Conservation (phyloP, 2,113 vertebrate genomes). For the Antennarius striatus region DNA sequence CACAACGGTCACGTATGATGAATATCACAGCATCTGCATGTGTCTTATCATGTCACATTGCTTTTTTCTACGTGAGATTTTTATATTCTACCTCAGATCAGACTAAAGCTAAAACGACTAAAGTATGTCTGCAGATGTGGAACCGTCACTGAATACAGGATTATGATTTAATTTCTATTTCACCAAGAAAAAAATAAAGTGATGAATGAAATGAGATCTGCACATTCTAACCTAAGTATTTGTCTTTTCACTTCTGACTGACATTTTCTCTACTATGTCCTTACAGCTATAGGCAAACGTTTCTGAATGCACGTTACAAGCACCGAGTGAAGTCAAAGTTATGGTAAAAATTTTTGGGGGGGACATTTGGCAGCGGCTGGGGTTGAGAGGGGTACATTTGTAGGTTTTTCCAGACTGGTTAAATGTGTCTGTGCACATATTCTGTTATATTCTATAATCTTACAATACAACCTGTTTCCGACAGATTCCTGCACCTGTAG, state of each 20-base stretch:
- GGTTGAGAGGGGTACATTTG: constrained; percentile 2
- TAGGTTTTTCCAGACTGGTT: constrained; percentile 11
- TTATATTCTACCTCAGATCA: constrained; percentile 46
- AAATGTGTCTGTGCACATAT: background rate
- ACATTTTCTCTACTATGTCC: constrained; percentile 11
- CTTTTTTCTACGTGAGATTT: constrained; percentile 66
- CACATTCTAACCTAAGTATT: too few species aligned
- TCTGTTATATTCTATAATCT: constrained; percentile 28
- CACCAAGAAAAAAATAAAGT: background rate
- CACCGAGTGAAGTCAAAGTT: constrained; percentile 26
- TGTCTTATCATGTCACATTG: constrained; percentile 64
- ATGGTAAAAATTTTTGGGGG: constrained; percentile 2
- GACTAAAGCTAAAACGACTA: constrained; percentile 53
- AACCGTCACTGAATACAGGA: constrained; percentile 1
- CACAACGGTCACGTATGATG: background rate
- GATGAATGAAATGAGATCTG: too few species aligned
- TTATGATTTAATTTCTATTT: too few species aligned
- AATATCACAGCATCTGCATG: constrained; percentile 13
- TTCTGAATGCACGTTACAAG: constrained; percentile 30
- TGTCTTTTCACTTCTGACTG: too few species aligned
- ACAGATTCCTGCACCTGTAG: constrained; percentile 6
- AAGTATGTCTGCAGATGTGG: constrained; percentile 59
- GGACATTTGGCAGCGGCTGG: constrained; percentile 24
- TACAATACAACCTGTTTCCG: constrained; percentile 12
- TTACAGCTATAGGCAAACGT: constrained; percentile 28